phyloP scores from a whole-genome alignment of 2,888 invertebrate species.

The Conomelus anceps region DNA sequence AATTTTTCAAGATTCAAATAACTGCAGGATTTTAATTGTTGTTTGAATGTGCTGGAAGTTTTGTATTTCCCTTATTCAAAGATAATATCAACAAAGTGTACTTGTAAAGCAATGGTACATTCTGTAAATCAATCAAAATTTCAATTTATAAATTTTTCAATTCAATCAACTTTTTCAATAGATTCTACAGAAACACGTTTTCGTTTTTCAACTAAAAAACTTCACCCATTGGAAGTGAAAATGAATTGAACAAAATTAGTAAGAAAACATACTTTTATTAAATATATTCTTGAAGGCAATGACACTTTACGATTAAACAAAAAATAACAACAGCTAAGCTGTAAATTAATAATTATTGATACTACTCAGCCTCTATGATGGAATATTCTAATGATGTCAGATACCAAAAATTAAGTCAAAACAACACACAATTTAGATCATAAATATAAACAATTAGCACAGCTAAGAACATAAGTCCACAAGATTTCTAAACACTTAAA shows the following conservation, averaged over 20 bases:
- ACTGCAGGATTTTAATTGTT: no score
- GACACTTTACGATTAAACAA: neutral
- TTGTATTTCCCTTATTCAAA: no score
- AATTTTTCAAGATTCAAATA: no score
- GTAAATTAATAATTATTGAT: neutral
- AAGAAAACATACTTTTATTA: neutral
- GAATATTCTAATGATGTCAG: neutral
- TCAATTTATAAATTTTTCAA: no score
- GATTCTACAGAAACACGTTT: no score
- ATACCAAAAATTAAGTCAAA: neutral
- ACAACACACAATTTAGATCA: neutral
- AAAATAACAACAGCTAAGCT: neutral
- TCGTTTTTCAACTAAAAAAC: no score
- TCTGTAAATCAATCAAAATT: no score
- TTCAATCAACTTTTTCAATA: no score
- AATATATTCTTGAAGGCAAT: neutral
- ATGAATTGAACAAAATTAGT: neutral
- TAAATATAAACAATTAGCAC: neutral
- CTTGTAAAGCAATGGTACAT: no score
- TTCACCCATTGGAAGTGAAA: neutral
- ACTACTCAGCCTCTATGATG: neutral
- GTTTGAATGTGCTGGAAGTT: no score
- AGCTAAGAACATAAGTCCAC: neutral
- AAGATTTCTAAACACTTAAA: neutral
- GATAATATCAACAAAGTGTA: no score